phyloP scores from a whole-genome alignment of 2,888 invertebrate genomes.

The Drepana falcataria region DNA sequence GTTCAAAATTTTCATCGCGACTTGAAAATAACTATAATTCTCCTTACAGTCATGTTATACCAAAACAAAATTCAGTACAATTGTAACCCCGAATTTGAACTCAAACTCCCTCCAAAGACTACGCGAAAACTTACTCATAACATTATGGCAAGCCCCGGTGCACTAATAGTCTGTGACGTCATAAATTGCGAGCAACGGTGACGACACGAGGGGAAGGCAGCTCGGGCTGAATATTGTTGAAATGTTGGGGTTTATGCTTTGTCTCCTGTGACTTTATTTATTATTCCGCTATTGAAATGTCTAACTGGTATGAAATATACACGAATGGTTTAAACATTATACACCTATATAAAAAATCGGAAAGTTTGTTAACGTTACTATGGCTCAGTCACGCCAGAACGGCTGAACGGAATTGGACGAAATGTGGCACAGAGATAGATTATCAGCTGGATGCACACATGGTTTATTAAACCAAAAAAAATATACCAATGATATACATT shows the following conservation, averaged over 20 bases:
- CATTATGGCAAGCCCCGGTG: conserved; percentile 17
- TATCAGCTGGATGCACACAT: no score
- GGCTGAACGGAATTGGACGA: no score
- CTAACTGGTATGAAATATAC: no score
- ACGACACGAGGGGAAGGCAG: background rate
- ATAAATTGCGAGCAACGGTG: conserved; percentile 15
- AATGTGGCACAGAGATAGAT: no score
- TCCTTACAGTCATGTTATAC: background rate
- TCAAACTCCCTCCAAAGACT: background rate
- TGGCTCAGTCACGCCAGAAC: no score
- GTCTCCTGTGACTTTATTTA: background rate
- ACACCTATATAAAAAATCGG: no score
- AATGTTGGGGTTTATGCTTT: background rate
- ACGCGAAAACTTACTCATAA: background rate
- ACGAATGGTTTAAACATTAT: no score
- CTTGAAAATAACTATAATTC: no score
- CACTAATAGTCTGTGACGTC: conserved; percentile 42
- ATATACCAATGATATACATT: no score
- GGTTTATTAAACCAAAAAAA: no score
- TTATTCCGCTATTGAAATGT: background rate
- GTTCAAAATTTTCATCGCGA: no score
- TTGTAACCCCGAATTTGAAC: background rate
- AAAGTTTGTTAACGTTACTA: no score
- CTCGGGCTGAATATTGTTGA: background rate
- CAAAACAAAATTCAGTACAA: background rate